phyloP scores from a whole-genome alignment of 2,888 invertebrate genomes.

The Tortricodes alternella region DNA sequence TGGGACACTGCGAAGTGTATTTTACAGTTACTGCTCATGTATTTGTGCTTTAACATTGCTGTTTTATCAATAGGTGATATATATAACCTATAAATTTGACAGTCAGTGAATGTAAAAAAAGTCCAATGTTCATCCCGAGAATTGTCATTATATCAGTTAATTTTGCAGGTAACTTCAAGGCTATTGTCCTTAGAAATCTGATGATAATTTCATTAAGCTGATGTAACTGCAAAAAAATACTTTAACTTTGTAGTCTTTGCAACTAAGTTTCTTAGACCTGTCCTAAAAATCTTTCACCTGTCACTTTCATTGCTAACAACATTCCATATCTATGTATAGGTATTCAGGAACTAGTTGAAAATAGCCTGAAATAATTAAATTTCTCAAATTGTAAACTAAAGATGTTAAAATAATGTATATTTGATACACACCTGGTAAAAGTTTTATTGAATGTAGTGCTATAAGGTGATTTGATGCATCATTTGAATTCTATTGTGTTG shows the following conservation, averaged over 20 bases:
- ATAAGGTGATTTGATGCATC: neutral
- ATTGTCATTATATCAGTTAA: constrained; percentile 55
- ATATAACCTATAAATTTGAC: constrained; percentile 78
- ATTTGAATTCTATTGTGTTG: constrained; percentile 1
- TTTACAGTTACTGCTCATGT: constrained; percentile 41
- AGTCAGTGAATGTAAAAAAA: constrained; percentile 48
- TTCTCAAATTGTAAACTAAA: neutral
- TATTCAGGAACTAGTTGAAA: constrained; percentile 21
- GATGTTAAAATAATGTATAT: neutral
- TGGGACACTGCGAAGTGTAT: constrained; percentile 47
- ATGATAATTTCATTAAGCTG: constrained; percentile 35
- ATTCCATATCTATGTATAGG: constrained; percentile 22
- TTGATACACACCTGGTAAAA: constrained; percentile 1
- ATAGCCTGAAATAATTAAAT: constrained; percentile 19
- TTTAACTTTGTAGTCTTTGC: neutral
- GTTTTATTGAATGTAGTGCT: neutral
- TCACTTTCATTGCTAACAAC: constrained; percentile 29
- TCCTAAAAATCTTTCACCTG: constrained; percentile 19
- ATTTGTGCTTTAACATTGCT: constrained; percentile 43
- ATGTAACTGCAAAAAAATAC: neutral
- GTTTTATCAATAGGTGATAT: constrained; percentile 44
- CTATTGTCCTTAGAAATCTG: constrained; percentile 44
- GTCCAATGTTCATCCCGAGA: constrained; percentile 69
- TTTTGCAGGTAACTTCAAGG: constrained; percentile 60
- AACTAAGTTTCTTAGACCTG: neutral